Percentiles rank a stretch among this genome's conserved stretches.
Evolutionary conservation across 2,113 vertebrate genomes (phyloP).

Genomic region (Chitala chitala): DNA sequence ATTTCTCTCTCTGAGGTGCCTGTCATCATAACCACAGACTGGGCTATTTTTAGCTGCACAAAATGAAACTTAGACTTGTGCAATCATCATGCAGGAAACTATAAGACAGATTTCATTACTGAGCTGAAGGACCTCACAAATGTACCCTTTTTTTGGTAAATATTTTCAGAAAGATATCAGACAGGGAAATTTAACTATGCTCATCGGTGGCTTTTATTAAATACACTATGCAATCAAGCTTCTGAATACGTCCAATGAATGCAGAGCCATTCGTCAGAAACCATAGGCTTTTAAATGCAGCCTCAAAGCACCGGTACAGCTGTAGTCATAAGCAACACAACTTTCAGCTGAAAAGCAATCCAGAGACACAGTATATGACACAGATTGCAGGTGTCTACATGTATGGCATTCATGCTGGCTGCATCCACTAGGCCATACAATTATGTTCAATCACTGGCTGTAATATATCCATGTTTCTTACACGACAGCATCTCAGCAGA

Average conservation of each 20-base stretch:
- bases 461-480: not conserved
- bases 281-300: not conserved
- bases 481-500: not conserved
- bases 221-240: not conserved
- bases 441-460: not conserved
- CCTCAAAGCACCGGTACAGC: not conserved
- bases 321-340: not conserved
- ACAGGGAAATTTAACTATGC: constrained; percentile 6
- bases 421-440: not conserved
- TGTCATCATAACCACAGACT: not conserved
- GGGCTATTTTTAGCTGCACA: constrained; percentile 9
- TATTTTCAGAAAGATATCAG: not conserved
- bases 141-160: not conserved
- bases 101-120: constrained; percentile 4
- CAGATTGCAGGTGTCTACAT: too few species aligned
- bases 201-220: not conserved
- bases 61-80: not conserved
- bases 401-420: too few species aligned
- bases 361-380: not conserved
- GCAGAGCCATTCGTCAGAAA: not conserved
- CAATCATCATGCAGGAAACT: not conserved
- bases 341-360: too few species aligned
- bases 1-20: not conserved
- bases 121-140: not conserved
- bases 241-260: not conserved